Evolutionary conservation across 1,140 invertebrate species (phyloP).

Genomic region (Fopius arisanus): DNA sequence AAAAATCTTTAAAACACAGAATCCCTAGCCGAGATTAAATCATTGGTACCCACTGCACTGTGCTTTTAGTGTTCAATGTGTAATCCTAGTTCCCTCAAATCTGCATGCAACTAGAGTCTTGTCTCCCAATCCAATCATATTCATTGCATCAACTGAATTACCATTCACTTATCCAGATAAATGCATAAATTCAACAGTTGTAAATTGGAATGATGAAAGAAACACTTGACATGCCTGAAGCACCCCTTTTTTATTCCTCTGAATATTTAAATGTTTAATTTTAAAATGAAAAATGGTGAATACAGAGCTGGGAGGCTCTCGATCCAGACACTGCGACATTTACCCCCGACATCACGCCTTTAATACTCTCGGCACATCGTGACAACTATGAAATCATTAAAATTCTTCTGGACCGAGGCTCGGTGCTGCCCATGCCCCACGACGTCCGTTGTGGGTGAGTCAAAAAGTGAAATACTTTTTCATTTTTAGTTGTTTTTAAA

Average conservation of each 20-base stretch:
- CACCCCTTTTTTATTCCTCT: neutral
- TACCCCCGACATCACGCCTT: slow-evolving; percentile 95
- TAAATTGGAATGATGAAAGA: neutral
- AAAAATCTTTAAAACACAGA: neutral
- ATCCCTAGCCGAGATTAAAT: no score
- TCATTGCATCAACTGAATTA: neutral
- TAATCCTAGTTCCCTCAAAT: neutral
- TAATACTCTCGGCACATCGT: slow-evolving; percentile 93
- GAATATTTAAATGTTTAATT: neutral
- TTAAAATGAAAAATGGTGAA: neutral
- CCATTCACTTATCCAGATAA: neutral
- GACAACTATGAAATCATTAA: slow-evolving; percentile 99
- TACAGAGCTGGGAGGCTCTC: slow-evolving; percentile 89
- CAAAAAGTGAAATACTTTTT: neutral
- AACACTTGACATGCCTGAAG: slow-evolving; percentile 6
- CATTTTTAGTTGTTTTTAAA: neutral
- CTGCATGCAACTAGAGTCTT: neutral
- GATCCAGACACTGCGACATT: slow-evolving; percentile 92
- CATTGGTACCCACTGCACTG: neutral
- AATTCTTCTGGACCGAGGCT: slow-evolving; percentile 91
- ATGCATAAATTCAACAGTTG: neutral
- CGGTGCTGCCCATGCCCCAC: slow-evolving; percentile 87
- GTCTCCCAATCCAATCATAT: no score
- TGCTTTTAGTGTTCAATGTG: slow-evolving; percentile 1
- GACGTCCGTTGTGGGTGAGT: slow-evolving; percentile 75